These are phyloP conservation scores for Oreochromis grahami DNA, from an alignment of 2,797 vertebrate genomes.

Conservation along the genomic window DNA sequence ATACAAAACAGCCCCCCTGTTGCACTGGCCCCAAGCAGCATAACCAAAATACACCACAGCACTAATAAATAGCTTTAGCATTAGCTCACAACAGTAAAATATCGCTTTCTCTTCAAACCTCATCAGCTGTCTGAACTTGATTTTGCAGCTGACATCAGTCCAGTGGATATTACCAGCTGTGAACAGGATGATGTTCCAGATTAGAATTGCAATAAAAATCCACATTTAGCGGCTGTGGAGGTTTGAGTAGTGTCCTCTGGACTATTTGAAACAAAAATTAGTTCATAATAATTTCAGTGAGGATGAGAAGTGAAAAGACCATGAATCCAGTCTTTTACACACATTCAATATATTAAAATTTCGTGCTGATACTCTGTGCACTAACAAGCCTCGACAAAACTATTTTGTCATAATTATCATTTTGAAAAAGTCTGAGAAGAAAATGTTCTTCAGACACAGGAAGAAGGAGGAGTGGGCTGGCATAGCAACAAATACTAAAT, in stretches of 20 bases:
- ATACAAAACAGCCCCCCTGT: not conserved
- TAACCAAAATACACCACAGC: not conserved
- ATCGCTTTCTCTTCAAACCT: not conserved
- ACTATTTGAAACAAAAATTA: not conserved
- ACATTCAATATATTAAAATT: rapidly evolving
- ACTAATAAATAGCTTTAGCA: not conserved
- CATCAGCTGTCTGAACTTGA: not conserved
- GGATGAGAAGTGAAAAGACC: not conserved
- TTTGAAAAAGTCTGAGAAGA: not conserved
- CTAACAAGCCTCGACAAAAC: not conserved
- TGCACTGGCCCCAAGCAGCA: not conserved
- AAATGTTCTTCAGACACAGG: not conserved
- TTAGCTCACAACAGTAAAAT: not conserved
- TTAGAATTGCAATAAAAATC: not conserved
- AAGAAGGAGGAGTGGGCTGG: not conserved
- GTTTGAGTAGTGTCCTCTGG: not conserved
- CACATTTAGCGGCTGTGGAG: not conserved
- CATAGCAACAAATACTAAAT: not conserved
- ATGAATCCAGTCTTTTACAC: not conserved
- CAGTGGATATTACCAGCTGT: not conserved
- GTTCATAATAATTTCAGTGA: not conserved
- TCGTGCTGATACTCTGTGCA: rapidly evolving
- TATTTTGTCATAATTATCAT: not conserved
- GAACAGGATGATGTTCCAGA: not conserved
- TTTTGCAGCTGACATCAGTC: not conserved